A percentile compares a stretch with the other conserved stretches of the same genome.
Evolutionary conservation across 2,797 vertebrate species (phyloP).

Genomic region (Chelidonichthys spinosus): DNA sequence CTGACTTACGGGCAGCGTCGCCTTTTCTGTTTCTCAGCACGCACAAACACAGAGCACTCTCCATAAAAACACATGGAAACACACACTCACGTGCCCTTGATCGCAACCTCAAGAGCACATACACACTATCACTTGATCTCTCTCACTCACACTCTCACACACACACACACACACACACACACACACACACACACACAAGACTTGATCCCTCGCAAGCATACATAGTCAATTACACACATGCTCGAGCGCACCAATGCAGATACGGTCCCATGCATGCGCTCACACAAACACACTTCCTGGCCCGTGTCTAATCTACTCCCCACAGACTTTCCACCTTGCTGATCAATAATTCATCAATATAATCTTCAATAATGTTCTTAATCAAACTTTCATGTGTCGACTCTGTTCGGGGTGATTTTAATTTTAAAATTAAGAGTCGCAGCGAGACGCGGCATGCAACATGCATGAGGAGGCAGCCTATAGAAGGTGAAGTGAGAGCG

Average conservation of each 20-base stretch:
- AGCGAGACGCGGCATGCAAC: slow-evolving; percentile 23
- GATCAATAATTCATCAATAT: slow-evolving; percentile 76
- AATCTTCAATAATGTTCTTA: slow-evolving; percentile 70
- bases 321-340: slow-evolving; percentile 56
- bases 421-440: slow-evolving; percentile 44
- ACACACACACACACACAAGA: neutral
- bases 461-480: slow-evolving; percentile 40
- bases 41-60: neutral
- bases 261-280: slow-evolving; percentile 20
- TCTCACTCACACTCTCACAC: neutral
- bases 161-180: neutral
- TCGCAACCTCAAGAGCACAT: slow-evolving; percentile 1
- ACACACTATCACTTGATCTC: slow-evolving; percentile 5
- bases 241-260: slow-evolving; percentile 27
- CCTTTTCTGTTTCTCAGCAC: slow-evolving; percentile 7
- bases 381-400: slow-evolving; percentile 73
- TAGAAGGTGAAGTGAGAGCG: slow-evolving; percentile 17
- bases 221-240: slow-evolving; percentile 18
- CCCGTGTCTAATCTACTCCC: slow-evolving; percentile 59
- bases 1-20: slow-evolving; percentile 40
- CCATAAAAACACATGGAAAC: neutral
- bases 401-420: slow-evolving; percentile 49
- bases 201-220: slow-evolving; percentile 20
- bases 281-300: slow-evolving; percentile 39
- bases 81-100: neutral